These are phyloP conservation scores for Protomyctophum bolini DNA, from an alignment of 2,113 vertebrate species.

Conservation along the genomic window DNA sequence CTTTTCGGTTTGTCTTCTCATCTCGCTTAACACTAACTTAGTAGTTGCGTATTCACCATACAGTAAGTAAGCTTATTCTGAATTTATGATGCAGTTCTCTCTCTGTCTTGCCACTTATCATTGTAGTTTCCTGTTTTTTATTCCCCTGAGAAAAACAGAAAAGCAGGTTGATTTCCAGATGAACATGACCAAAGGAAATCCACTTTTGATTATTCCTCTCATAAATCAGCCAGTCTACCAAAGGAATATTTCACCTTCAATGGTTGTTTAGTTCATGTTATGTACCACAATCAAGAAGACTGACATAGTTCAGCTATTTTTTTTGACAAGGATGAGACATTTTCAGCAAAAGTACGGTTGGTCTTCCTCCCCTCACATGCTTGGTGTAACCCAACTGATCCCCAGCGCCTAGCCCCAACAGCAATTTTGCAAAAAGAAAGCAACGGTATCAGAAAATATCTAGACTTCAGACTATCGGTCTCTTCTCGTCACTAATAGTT, in stretches of 20 bases:
- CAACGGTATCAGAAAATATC: conserved; percentile 54
- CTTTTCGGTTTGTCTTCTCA: conserved; percentile 28
- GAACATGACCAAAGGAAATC: conserved; percentile 31
- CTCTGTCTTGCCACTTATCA: neutral
- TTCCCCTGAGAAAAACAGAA: conserved; percentile 18
- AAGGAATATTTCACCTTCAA: conserved; percentile 47
- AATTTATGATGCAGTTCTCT: conserved; percentile 15
- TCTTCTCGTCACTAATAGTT: conserved; percentile 3
- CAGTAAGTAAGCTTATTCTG: conserved; percentile 19
- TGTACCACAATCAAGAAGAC: conserved; percentile 36
- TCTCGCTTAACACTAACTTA: conserved; percentile 69
- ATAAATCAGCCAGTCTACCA: conserved; percentile 35
- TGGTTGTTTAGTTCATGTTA: conserved; percentile 60
- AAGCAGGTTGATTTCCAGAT: conserved; percentile 38
- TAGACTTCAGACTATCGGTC: conserved; percentile 26
- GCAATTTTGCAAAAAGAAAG: conserved; percentile 41
- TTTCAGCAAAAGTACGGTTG: conserved; percentile 74
- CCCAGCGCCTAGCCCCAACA: conserved; percentile 1
- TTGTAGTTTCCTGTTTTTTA: conserved; percentile 27
- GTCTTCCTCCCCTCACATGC: conserved; percentile 49
- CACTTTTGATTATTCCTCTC: conserved; percentile 24
- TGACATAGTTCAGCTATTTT: conserved; percentile 54
- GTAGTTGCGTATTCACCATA: conserved; percentile 29
- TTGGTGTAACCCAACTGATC: conserved; percentile 35
- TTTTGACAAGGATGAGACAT: conserved; percentile 37